Evolutionary conservation across 1,140 invertebrate genomes (phyloP), one percentile per base, ranked within the genome.

Genomic region (Neotoxoptera formosana): DNA sequence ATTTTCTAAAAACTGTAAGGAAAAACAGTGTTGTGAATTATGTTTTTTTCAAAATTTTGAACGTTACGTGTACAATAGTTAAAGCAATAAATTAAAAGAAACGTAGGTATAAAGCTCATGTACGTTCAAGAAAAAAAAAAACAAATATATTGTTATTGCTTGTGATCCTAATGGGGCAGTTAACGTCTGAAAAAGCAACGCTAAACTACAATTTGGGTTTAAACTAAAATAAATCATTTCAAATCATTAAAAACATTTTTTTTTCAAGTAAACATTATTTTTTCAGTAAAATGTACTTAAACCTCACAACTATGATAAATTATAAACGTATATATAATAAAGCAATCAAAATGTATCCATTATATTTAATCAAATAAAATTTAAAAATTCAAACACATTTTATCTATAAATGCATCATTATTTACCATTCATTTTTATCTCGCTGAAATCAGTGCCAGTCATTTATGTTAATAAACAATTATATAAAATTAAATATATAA

Each of bases 121-220:
- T 76, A 30, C n/a, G 60, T 76, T 76, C 14, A 20, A 76, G n/a
- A 76, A 76, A 67, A 67, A 76, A 76, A 76, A 76, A 76, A 76
- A 67, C 56, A 60, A 76, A 76, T 76, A 76, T 76, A 76, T n/a
- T 76, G 60, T 76, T 76, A 76, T 76, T 76, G 60, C 30, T 76
- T n/a, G 60, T 76, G 60, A 76, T 76, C 14, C 14, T 76, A 76
- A 76, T 76, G n/a, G 60, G 60, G 30, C 60, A 76, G 60, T 76
- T 76, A 76, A 76, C 30, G 60, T 76, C 60, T 76, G 60, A n/a
- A 76, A 76, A 76, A 76, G 14, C 30, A 76, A 76, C 60, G 14
- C 30, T 76, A 34, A 76, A 76, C 30, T 76, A 76, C n/a, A 76
- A n/a, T 76, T 76, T 76, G 4, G 30, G 30, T 76, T 76, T 76